Base-by-base conservation (phyloP, 2,797 vertebrate species). In the Gymnoscopelus braueri region DNA sequence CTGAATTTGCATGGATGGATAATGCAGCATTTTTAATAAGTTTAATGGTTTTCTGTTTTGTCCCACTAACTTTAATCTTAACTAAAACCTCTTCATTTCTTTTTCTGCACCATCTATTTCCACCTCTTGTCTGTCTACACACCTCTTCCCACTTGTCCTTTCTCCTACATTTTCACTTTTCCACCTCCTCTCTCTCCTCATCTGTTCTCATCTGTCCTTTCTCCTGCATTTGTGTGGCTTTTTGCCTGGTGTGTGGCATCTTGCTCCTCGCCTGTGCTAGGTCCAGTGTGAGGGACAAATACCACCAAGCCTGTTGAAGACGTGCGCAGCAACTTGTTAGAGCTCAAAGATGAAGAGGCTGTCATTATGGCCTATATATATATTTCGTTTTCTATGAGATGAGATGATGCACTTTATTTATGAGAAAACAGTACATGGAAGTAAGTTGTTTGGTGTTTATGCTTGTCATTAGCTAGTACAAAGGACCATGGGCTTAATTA, bases 251-350 rank as follows among this genome's bases (percentile, higher is more conserved):
- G 74, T 79, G 68, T 72, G 86, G 78, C 81, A 76, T 82, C 79
- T 79, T 74, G 55, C 82, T 82, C 67, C 26, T 81, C 65, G 69
- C 72, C 92, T 95, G 84, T 93, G 87, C 82, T 94, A 99, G 98
- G 99, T 99, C 89, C 97, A 97, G 89, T 94, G n/a, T n/a, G n/a
- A n/a, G n/a, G n/a, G n/a, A n/a, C n/a, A n/a, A n/a, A n/a, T n/a
- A n/a, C n/a, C n/a, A n/a, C n/a, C n/a, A n/a, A n/a, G n/a, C n/a
- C n/a, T 99, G 95, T 99, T 99, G 97, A 98, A 95, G 97, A 99
- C 82, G 95, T 99, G 90, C 95, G 97, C 47, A 96, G 97, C 51
- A 94, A 95, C 88, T 93, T 88, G 75, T 95, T 98, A 90, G 95
- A n/a, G n/a, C n/a, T n/a, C n/a, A n/a, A n/a, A n/a, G n/a, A n/a